Evolutionary conservation across 2,797 vertebrate genomes (phyloP), one percentile per base, ranked within the genome.

Genomic region (Sorex maritimensis): DNA sequence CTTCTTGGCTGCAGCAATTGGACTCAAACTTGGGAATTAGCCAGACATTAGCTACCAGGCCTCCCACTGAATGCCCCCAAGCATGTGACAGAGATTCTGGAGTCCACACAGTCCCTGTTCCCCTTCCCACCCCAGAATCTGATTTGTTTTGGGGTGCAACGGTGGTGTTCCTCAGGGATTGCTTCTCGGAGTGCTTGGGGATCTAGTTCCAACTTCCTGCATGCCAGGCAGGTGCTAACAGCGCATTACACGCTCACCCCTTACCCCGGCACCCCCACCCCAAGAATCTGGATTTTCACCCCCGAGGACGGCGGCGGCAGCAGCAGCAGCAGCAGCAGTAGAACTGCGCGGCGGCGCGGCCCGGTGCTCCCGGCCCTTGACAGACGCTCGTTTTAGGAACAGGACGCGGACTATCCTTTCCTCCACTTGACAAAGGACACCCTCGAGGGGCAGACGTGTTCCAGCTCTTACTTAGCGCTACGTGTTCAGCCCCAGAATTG

Each of bases 11-110:
- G 14, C 24, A 55, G 73, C 52, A 77, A 80, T 21, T 81, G 78
- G 44, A 82, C 34, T 77, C 58, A 87, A 86, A 92, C 46, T 95
- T 89, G 63, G 78, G 80, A 83, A 52, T 82, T 2, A 46, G 63
- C 81, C 19, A 75, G 34, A 79, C 41, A 26, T 46, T 93, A 61
- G 55, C 69, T n/a, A 61, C 30, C 86, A 58, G 63, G 19, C n/a
- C 49, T 46, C 79, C 17, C 30, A 61, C 72, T 44, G 52, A n/a
- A 85, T 46, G 78, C 15, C 30, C 58, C 75, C 13, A 8, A 6
- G 14, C 8, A 34, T 74, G 9, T 58, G 86, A 68, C 24, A 46
- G 68, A 88, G 26, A 8, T 58, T 67, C 69, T 46, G 83, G 55
- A 34, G 8, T 17, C 69, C 38, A 12, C 26, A 41, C 38, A 11